Base-by-base conservation (phyloP, 2,113 vertebrate species). In the Daphoenositta chrysoptera region DNA sequence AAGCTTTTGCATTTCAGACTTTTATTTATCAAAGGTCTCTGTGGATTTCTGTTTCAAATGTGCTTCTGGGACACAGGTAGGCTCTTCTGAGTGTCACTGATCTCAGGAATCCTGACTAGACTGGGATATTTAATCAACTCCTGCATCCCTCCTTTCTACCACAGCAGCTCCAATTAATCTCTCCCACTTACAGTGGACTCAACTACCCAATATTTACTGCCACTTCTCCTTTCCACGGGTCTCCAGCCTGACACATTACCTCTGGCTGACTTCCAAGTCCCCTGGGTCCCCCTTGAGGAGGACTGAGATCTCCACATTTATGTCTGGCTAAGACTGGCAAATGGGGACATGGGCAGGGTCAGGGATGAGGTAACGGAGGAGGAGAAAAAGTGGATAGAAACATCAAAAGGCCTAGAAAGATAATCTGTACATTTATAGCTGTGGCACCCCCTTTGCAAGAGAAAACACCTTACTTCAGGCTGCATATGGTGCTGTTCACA, bases 261-360 rank as follows among this genome's bases (percentile, higher is more conserved):
- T 73, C 77, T 87, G 80, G 8, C 72, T 93, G 72, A 44, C 33
- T 73, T 64, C 77, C 37, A 57, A 50, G 20, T 42, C 7, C 30
- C 76, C 33, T 15, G 16, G 4, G 3, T 44, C 5, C 13, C 16
- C 40, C 19, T 45, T 2, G 4, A 57, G 58, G 18, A 77, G 18
- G 28, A 27, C 17, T 45, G 58, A 91, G 40, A 27, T 66, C 24
- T 80, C 31, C 71, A 37, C n/a, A 10, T 81, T 86, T 60, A 39
- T 83, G n/a, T 8, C 75, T 64, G 40, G 10, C 76, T 61, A n/a
- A 65, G 27, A 31, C 4, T 2, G 1, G 50, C 0, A 4, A 1
- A 1, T 15, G 15, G 21, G 39, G 60, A 87, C 1, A 2, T 5
- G 51, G 86, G 35, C 54, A 50, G 39, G 20, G 28, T 42, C 77